Evolutionary conservation across 2,797 vertebrate genomes (phyloP).

Genomic region (Cetoscarus ocellatus): DNA sequence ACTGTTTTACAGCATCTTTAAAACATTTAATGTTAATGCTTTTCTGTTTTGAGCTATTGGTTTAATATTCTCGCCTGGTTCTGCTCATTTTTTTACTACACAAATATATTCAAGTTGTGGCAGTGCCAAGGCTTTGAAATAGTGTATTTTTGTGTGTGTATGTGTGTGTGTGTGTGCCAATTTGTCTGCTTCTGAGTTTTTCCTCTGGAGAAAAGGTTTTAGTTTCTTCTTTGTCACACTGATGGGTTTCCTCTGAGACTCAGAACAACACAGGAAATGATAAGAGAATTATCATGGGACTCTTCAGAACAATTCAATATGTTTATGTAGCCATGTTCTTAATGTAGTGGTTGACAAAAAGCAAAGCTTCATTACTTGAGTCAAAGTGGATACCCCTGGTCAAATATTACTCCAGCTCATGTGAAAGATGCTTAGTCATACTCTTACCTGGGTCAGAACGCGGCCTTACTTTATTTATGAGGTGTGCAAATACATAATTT

Average conservation of each 20-base stretch:
- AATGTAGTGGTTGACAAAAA: no score
- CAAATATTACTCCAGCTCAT: no score
- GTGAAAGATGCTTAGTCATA: no score
- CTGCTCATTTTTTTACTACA: neutral
- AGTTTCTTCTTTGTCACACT: conserved; percentile 41
- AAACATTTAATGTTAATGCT: conserved; percentile 2
- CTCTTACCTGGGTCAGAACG: no score
- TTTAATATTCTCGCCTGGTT: conserved; percentile 26
- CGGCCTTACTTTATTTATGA: no score
- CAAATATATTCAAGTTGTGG: conserved; percentile 10
- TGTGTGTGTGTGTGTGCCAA: conserved; percentile 5
- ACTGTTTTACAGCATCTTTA: neutral
- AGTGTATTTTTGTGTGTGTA: neutral
- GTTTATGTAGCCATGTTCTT: neutral
- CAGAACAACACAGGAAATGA: conserved; percentile 44
- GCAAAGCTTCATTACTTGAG: no score
- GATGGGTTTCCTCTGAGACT: conserved; percentile 33
- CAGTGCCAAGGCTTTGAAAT: conserved; percentile 8
- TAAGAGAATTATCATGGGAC: conserved; percentile 17
- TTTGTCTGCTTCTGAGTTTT: conserved; percentile 18
- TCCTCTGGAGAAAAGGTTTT: conserved; percentile 35
- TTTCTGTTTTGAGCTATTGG: conserved; percentile 14
- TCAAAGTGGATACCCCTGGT: no score
- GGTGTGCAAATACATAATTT: no score
- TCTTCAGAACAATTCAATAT: conserved; percentile 7